Evolutionary conservation across 1,140 invertebrate species (phyloP), one percentile per base, ranked within the genome.

Genomic region (Gryllus bimaculatus): DNA sequence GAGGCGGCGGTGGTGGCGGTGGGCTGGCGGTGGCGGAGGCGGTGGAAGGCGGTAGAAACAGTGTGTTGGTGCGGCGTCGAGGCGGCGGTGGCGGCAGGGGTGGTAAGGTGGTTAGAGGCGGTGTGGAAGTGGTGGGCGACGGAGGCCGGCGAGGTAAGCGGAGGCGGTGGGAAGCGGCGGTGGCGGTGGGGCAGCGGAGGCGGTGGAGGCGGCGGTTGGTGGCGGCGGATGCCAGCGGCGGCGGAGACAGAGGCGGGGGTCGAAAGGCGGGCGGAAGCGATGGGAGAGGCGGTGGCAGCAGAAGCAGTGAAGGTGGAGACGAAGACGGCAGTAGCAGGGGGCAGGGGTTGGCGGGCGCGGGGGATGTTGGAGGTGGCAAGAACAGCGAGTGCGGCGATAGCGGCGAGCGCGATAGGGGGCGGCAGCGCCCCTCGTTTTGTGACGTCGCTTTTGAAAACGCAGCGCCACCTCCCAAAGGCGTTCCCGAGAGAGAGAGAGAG

Each of bases 11-110:
- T 1, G 26, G 78, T 47, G 5, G 78, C 20, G 39, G 78, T 73
- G 75, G 75, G 84, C 91, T 91, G 75, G 90, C 90, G 21, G 90
- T 91, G 79, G 88, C 87, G 15, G 86, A 85, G 8, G 90, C 87
- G 81, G 91, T 91, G 82, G 91, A 90, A 90, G 12, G 90, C 90
- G 26, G 26, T 39, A 39, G 26, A 2, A 5, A 5, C 5, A 39
- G 26, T 39, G 26, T n/a, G n/a, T n/a, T n/a, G n/a, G n/a, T n/a
- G 26, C 26, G 26, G 26, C 26, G 26, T 2, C 1, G 26, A 39
- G 26, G 26, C 26, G 26, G 1, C 26, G 26, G 26, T 39, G 26
- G 26, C 26, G 26, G 26, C 1, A 5, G 26, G 5, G 26, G 26
- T 5, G 26, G 26, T 39, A n/a, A n/a, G n/a, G n/a, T n/a, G n/a